Percentiles rank a stretch among this genome's conserved stretches.
phyloP scores from a whole-genome alignment of 1,140 invertebrate species.

The Drosophila tropicalis region DNA sequence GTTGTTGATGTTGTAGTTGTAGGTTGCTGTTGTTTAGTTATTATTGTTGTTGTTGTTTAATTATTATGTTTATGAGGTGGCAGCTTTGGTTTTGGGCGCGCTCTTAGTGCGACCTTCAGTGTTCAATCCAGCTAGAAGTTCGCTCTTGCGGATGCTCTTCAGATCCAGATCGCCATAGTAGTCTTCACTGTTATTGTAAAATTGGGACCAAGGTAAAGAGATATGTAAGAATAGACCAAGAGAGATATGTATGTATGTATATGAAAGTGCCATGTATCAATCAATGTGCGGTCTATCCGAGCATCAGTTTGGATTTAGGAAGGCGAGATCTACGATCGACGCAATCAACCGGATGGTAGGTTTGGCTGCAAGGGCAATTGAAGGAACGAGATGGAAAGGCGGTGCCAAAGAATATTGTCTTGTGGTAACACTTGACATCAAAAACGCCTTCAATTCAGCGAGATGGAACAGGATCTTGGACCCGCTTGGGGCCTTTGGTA shows the following conservation, averaged over 20 bases:
- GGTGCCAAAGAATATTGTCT: no score
- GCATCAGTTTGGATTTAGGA: no score
- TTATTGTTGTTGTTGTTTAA: conserved; percentile 43
- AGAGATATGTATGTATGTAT: conserved; percentile 63
- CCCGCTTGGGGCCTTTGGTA: no score
- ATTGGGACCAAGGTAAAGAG: conserved; percentile 76
- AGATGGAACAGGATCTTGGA: no score
- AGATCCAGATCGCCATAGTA: conserved; percentile 97
- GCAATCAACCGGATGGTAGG: no score
- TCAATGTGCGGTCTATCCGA: no score
- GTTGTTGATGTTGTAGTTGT: conserved; percentile 28
- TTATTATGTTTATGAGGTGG: conserved; percentile 80
- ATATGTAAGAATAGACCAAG: conserved; percentile 77
- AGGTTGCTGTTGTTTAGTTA: conserved; percentile 53
- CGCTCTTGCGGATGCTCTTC: conserved; percentile 96
- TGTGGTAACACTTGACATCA: no score
- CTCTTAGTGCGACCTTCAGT: conserved; percentile 85
- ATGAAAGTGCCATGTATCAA: neutral
- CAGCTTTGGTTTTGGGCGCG: conserved; percentile 81
- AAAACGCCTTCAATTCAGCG: no score
- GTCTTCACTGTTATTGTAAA: conserved; percentile 91
- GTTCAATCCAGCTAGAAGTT: conserved; percentile 91
- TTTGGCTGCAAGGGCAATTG: no score
- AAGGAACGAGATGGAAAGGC: no score
- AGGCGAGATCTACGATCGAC: no score